Base-by-base conservation (phyloP, 1,140 invertebrate species). In the Drosophila tropicalis region DNA sequence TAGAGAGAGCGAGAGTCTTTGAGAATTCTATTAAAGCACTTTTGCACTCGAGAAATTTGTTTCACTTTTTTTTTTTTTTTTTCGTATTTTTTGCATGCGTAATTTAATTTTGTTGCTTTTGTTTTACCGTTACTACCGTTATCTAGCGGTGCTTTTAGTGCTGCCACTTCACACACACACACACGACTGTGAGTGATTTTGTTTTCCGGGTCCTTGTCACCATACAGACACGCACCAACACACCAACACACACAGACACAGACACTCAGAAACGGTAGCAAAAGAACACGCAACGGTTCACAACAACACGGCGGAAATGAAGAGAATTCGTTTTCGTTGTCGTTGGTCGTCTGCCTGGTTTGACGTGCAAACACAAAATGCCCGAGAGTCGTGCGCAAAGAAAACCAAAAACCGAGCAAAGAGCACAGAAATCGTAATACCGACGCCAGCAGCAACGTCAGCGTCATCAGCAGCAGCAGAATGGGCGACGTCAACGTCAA, bases 361-460 rank as follows among this genome's bases (percentile, higher is more conserved):
- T 83, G 83, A 87, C 83, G 83, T 83, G 80, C 79, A 82, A 87
- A 87, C 76, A 75, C 83, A 87, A 87, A 89, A 89, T 89, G 75
- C 74, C 62, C 75, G 84, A 89, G 83, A 86, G 83, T 87, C 84
- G 83, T 89, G 76, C 80, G 84, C 83, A 89, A 86, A 89, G 82
- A 81, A 85, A 83, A 78, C 66, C 74, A 86, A 86, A 81, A 87
- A 69, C 83, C 83, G 83, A 86, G 80, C 79, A 67, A 67, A 66
- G 68, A 71, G 75, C 71, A 67, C 74, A 55, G 29, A 66, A 54
- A 54, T 19, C 62, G 65, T 55, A 62, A 65, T 62, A 58, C 62
- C 62, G 64, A 44, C 76, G 81, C 55, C 63, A 34, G 15, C 72
- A 25, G 66, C 22, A 39, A 5, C 68, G 12, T 10, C 29, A 39